These are phyloP conservation scores for Poeciliopsis retropinna DNA, from an alignment of 2,113 vertebrate genomes.

Conservation along the genomic window DNA sequence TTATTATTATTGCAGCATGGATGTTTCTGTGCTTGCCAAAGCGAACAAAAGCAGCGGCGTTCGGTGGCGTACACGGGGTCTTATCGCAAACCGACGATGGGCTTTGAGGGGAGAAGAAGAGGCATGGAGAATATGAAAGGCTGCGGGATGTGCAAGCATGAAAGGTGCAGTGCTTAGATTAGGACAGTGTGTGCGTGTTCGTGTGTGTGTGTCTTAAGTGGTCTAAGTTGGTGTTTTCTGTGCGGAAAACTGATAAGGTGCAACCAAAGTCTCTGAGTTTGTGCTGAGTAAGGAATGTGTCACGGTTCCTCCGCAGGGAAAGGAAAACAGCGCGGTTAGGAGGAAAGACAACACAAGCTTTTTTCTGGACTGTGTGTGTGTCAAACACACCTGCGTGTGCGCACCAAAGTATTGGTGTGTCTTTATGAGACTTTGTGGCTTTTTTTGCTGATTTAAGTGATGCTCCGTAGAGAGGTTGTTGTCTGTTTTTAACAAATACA, in stretches of 20 bases:
- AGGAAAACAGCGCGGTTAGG: conserved; percentile 69
- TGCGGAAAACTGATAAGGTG: conserved; percentile 43
- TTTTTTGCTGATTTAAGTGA: background rate
- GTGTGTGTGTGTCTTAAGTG: conserved; percentile 14
- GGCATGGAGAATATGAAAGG: conserved; percentile 19
- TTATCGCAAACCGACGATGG: conserved; percentile 53
- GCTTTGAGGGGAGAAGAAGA: conserved; percentile 12
- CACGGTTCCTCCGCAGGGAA: conserved; percentile 47
- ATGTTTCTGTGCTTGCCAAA: conserved; percentile 40
- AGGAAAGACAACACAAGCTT: conserved; percentile 70
- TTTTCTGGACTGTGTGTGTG: conserved; percentile 40
- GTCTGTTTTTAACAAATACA: background rate
- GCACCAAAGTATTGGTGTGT: background rate
- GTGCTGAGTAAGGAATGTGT: conserved; percentile 55
- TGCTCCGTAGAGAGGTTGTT: background rate
- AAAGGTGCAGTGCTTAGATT: conserved; percentile 38
- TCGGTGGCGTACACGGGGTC: conserved; percentile 33
- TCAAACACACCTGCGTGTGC: background rate
- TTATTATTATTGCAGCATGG: background rate
- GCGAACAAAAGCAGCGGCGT: background rate
- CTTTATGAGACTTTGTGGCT: background rate
- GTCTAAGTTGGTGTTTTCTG: conserved; percentile 15
- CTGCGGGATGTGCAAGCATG: conserved; percentile 7
- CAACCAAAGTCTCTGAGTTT: conserved; percentile 31
- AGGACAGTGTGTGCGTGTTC: conserved; percentile 12